A percentile compares a stretch with the other conserved stretches of the same genome.
Conservation (phyloP, 2,113 vertebrate species). For the Burhinus bistriatus region DNA sequence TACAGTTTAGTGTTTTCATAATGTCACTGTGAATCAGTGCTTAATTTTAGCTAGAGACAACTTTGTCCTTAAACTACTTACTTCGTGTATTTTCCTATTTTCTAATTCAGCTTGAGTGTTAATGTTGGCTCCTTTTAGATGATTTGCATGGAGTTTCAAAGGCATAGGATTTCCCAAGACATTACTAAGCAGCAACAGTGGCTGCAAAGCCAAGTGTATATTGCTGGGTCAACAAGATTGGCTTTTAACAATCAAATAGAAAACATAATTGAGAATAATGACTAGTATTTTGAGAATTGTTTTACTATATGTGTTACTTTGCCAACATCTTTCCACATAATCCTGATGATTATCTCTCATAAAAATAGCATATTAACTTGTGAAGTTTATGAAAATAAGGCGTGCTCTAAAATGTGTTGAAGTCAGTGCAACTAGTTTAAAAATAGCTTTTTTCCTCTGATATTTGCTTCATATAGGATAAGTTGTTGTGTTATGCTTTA, state of each 20-base stretch:
- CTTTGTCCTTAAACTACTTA: constrained; percentile 55
- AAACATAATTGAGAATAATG: constrained; percentile 30
- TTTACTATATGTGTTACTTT: background rate
- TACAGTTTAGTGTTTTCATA: constrained; percentile 51
- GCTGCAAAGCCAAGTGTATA: constrained; percentile 25
- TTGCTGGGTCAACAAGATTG: constrained; percentile 31
- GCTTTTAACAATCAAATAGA: constrained; percentile 21
- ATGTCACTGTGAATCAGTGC: constrained; percentile 35
- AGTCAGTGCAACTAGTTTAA: background rate
- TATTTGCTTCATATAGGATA: background rate
- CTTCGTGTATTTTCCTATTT: constrained; percentile 35
- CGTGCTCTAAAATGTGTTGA: background rate
- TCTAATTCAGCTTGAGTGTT: constrained; percentile 45
- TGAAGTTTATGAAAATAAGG: constrained; percentile 11
- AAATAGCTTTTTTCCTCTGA: background rate
- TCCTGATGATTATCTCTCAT: background rate
- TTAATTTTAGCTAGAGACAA: constrained; percentile 41
- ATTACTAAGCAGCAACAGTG: constrained; percentile 17
- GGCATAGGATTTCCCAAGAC: constrained; percentile 35
- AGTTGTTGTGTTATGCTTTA: background rate
- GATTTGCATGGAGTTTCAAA: constrained; percentile 29
- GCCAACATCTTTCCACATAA: background rate
- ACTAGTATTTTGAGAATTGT: background rate
- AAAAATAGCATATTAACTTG: background rate
- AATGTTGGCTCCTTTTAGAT: constrained; percentile 14